Percentiles rank a stretch among this genome's conserved stretches.
These are phyloP conservation scores for Beroe ovata DNA, from an alignment of 37 sponge, comb jelly and placozoan genomes.

Conservation along the genomic window DNA sequence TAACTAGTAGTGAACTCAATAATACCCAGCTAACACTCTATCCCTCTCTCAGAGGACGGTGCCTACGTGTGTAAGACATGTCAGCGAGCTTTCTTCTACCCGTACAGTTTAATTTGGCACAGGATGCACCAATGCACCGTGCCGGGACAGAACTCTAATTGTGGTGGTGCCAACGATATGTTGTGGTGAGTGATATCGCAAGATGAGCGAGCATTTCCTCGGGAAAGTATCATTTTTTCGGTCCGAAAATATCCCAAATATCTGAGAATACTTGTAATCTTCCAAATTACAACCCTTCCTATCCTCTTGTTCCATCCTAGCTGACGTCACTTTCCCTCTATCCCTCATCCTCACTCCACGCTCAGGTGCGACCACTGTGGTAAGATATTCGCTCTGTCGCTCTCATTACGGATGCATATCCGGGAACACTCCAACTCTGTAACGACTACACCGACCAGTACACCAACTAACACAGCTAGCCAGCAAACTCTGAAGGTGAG, in stretches of 20 bases:
- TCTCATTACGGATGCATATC: slow-evolving; percentile 49
- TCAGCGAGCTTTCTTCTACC: slow-evolving; percentile 67
- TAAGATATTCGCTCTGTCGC: slow-evolving; percentile 64
- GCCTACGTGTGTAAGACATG: slow-evolving; percentile 64
- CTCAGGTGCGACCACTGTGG: slow-evolving; percentile 66
- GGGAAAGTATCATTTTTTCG: no score
- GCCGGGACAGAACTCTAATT: slow-evolving; percentile 21
- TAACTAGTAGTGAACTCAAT: no score
- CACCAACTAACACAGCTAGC: not conserved
- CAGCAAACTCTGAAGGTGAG: slow-evolving; percentile 40
- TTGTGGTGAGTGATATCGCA: slow-evolving; percentile 46
- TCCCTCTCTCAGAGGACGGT: slow-evolving; percentile 63
- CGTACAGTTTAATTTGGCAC: slow-evolving; percentile 64
- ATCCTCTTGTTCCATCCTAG: no score
- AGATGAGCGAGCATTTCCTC: no score
- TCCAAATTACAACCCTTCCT: no score
- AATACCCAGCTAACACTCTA: no score
- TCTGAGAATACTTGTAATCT: no score
- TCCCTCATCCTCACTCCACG: no score
- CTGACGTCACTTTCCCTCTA: no score
- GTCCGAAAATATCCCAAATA: no score
- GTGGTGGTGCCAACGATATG: slow-evolving; percentile 56
- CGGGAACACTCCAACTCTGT: slow-evolving; percentile 38
- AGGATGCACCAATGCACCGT: slow-evolving; percentile 54
- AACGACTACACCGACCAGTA: slow-evolving; percentile 14